Evolutionary conservation across 2,797 vertebrate genomes (phyloP).

Genomic region (Pelobates cultripes): DNA sequence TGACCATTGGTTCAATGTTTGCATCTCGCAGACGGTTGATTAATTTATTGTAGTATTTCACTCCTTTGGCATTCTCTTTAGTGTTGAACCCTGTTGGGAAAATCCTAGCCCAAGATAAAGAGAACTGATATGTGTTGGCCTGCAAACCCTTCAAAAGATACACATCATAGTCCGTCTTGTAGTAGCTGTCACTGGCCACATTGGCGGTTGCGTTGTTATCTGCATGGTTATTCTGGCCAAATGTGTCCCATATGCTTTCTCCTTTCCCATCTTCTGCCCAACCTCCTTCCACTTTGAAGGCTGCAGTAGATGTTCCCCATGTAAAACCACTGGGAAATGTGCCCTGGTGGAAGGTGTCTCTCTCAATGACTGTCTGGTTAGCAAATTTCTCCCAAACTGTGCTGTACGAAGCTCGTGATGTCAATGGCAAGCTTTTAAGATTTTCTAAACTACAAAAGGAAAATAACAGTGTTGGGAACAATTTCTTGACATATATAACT

Average conservation of each 20-base stretch:
- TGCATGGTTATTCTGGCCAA: constrained; percentile 66
- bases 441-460: neutral
- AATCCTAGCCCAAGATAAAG: constrained; percentile 92
- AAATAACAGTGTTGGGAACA: neutral
- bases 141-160: constrained; percentile 84
- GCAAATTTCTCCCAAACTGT: constrained; percentile 77
- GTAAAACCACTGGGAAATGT: constrained; percentile 83
- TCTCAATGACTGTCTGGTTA: constrained; percentile 67
- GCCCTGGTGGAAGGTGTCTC: constrained; percentile 75
- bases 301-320: constrained; percentile 87
- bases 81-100: constrained; percentile 77
- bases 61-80: constrained; percentile 72
- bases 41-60: constrained; percentile 83
- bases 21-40: constrained; percentile 80
- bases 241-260: constrained; percentile 88
- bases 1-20: constrained; percentile 81
- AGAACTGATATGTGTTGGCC: constrained; percentile 87
- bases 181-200: constrained; percentile 87
- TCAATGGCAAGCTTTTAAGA: neutral
- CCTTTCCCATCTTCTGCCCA: constrained; percentile 87
- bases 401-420: constrained; percentile 69
- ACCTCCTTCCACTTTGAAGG: constrained; percentile 88
- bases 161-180: constrained; percentile 84
- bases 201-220: constrained; percentile 78
- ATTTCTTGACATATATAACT: no score